A percentile compares a stretch with the other conserved stretches of the same genome.
Conservation (phyloP, 2,797 vertebrate genomes). For the Dendrocincla tyrannina region DNA sequence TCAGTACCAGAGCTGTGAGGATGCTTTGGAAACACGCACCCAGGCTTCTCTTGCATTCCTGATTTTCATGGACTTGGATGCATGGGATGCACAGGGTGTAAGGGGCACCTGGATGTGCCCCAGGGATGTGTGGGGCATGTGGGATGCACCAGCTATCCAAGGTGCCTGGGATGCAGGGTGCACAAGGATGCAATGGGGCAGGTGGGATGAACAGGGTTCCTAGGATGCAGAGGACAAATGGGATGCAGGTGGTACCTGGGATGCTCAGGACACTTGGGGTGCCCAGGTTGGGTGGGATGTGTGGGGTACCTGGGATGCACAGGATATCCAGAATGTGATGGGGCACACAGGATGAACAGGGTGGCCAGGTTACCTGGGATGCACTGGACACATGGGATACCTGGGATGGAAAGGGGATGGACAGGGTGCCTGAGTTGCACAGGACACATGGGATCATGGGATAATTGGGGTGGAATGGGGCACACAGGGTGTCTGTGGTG, state of each 20-base stretch:
- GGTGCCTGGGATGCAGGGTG: background rate
- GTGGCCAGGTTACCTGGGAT: background rate
- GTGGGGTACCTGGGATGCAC: background rate
- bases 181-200: background rate
- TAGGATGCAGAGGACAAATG: background rate
- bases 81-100: background rate
- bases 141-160: background rate
- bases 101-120: background rate
- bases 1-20: background rate
- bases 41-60: background rate
- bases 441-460: no score
- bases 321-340: background rate
- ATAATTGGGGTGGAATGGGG: background rate
- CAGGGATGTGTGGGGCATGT: background rate
- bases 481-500: no score
- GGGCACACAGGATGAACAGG: fast-evolving
- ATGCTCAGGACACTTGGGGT: background rate
- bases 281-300: background rate
- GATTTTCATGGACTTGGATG: background rate
- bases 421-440: background rate
- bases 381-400: fast-evolving
- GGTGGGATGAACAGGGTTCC: background rate
- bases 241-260: background rate
- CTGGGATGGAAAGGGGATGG: background rate
- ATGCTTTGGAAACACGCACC: background rate